Conservation (phyloP, 2,113 vertebrate species). For the Crotalus horridus region DNA sequence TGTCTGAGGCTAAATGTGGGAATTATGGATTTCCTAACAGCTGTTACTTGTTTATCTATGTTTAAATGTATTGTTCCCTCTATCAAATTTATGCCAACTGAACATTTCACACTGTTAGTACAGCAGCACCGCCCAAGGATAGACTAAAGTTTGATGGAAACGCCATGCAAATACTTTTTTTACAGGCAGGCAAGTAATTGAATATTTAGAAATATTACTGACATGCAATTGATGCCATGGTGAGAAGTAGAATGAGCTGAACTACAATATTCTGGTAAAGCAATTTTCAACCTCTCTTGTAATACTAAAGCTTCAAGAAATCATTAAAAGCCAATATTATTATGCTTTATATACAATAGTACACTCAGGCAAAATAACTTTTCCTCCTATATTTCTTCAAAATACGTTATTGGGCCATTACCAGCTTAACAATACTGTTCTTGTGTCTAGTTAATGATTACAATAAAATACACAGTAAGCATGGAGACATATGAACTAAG, state of each 20-base stretch:
- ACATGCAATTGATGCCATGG: background rate
- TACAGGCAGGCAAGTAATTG: background rate
- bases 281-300: background rate
- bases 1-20: background rate
- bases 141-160: constrained; percentile 5
- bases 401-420: background rate
- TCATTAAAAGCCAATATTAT: background rate
- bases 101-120: background rate
- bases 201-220: background rate
- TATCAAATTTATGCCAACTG: background rate
- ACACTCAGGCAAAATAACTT: constrained; percentile 12
- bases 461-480: constrained; percentile 27
- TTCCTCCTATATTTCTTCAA: background rate
- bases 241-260: constrained; percentile 1
- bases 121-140: background rate
- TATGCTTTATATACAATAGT: background rate
- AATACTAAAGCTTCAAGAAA: constrained; percentile 16
- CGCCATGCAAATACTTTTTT: background rate
- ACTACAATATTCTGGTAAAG: constrained; percentile 7
- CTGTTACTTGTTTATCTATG: background rate
- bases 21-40: background rate
- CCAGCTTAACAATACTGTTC: constrained; percentile 24
- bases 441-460: background rate
- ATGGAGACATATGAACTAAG: constrained; percentile 17
- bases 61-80: background rate